Percentiles rank a stretch among this genome's conserved stretches.
Evolutionary conservation across 92 coral and sea anemone genomes (phyloP).

Genomic region (Anthopleura xanthogrammica): DNA sequence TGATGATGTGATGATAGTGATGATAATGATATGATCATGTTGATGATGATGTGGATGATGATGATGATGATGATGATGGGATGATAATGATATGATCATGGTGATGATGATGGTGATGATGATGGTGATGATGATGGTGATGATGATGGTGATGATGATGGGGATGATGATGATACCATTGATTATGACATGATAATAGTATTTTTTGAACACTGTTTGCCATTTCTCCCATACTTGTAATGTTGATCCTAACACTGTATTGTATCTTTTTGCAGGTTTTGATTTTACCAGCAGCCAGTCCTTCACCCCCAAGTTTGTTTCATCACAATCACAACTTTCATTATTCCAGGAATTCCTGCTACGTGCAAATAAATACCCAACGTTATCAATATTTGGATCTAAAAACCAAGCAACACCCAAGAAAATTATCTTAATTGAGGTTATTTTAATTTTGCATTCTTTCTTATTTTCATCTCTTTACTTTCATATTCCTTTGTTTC

Average conservation of each 20-base stretch:
- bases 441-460: neutral
- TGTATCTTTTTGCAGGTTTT: constrained; percentile 3
- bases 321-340: constrained; percentile 70
- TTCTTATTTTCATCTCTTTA: neutral
- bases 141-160: too few species aligned
- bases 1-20: too few species aligned
- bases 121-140: too few species aligned
- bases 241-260: neutral
- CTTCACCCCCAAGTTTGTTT: neutral
- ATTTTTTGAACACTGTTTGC: too few species aligned
- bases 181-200: too few species aligned
- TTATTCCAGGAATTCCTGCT: constrained; percentile 84
- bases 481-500: neutral
- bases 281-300: constrained; percentile 9
- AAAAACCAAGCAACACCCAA: constrained; percentile 29
- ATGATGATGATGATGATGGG: too few species aligned
- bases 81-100: too few species aligned
- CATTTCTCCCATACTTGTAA: neutral
- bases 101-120: too few species aligned
- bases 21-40: too few species aligned
- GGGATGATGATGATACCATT: too few species aligned
- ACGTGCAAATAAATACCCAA: constrained; percentile 92
- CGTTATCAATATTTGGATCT: constrained; percentile 74
- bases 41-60: too few species aligned
- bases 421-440: constrained; percentile 86